These are phyloP conservation scores for Macaria notata DNA, from an alignment of 2,888 invertebrate species.

Conservation along the genomic window DNA sequence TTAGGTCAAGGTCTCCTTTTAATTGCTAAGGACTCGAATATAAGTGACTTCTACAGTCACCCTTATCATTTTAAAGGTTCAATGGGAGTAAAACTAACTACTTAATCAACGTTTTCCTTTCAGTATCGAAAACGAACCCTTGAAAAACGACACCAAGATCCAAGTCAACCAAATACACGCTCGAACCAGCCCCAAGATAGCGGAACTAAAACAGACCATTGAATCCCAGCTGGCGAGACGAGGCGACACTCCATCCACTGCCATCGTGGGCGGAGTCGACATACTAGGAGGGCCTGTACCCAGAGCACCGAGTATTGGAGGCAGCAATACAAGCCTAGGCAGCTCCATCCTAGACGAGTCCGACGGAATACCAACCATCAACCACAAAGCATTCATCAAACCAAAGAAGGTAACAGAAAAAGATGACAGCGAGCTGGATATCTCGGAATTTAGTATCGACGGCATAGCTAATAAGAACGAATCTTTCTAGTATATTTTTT, in stretches of 20 bases:
- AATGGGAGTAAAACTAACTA: too few relatives aligned
- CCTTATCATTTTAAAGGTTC: too few relatives aligned
- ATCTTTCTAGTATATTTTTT: slow-evolving; percentile 44
- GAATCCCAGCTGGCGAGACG: slow-evolving; percentile 76
- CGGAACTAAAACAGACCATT: slow-evolving; percentile 79
- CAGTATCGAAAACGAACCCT: slow-evolving; percentile 75
- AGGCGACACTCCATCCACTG: slow-evolving; percentile 57
- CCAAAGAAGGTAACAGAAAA: slow-evolving; percentile 54
- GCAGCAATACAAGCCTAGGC: slow-evolving; percentile 75
- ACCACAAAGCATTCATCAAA: slow-evolving; percentile 54
- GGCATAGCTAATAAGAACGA: slow-evolving; percentile 55
- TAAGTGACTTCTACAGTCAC: too few relatives aligned
- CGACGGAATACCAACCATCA: slow-evolving; percentile 49
- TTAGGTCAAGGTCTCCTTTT: too few relatives aligned
- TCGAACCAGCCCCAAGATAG: slow-evolving; percentile 78
- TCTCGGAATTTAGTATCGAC: slow-evolving; percentile 71
- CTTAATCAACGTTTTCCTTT: too few relatives aligned
- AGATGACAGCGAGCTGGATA: slow-evolving; percentile 71
- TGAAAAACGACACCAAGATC: slow-evolving; percentile 59
- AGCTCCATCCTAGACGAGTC: slow-evolving; percentile 74
- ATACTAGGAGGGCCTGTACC: slow-evolving; percentile 52
- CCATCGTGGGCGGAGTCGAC: slow-evolving; percentile 64
- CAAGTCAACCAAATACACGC: slow-evolving; percentile 70
- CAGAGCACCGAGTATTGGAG: slow-evolving; percentile 59
- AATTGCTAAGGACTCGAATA: too few relatives aligned